Conservation (phyloP, 2,113 vertebrate species). For the Gavia stellata region DNA sequence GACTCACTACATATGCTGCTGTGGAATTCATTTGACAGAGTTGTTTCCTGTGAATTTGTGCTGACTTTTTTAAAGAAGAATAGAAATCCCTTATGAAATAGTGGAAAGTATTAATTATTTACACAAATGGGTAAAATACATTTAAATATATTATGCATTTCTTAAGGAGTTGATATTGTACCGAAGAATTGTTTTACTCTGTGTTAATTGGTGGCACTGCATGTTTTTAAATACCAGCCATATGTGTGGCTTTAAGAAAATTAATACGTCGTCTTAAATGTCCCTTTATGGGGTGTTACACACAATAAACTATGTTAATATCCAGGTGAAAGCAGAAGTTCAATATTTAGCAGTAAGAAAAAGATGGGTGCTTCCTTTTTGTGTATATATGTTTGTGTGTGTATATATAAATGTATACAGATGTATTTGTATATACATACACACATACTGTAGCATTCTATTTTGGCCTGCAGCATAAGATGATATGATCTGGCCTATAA, state of each 20-base stretch:
- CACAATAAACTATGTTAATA: constrained; percentile 27
- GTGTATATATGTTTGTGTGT: neutral
- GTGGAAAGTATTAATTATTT: constrained; percentile 17
- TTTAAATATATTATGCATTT: constrained; percentile 22
- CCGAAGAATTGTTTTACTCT: constrained; percentile 19
- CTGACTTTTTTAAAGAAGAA: constrained; percentile 20
- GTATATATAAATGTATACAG: neutral
- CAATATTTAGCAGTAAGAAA: neutral
- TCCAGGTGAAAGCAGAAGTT: constrained; percentile 57
- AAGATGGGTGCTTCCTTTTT: neutral
- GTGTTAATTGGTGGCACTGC: constrained; percentile 24
- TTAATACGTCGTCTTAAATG: constrained; percentile 22
- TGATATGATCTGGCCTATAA: neutral
- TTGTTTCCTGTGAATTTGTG: constrained; percentile 44
- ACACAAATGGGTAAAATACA: constrained; percentile 31
- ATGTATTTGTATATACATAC: constrained; percentile 9
- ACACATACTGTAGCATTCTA: constrained; percentile 4
- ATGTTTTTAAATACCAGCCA: constrained; percentile 40
- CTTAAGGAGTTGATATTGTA: constrained; percentile 3
- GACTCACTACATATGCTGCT: constrained; percentile 60
- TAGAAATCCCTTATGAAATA: constrained; percentile 24
- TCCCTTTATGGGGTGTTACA: constrained; percentile 22
- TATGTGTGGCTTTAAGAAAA: constrained; percentile 34
- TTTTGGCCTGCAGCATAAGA: neutral
- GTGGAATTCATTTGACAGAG: constrained; percentile 33